phyloP scores from a whole-genome alignment of 1,140 invertebrate genomes.

The Nylanderia fulva region DNA sequence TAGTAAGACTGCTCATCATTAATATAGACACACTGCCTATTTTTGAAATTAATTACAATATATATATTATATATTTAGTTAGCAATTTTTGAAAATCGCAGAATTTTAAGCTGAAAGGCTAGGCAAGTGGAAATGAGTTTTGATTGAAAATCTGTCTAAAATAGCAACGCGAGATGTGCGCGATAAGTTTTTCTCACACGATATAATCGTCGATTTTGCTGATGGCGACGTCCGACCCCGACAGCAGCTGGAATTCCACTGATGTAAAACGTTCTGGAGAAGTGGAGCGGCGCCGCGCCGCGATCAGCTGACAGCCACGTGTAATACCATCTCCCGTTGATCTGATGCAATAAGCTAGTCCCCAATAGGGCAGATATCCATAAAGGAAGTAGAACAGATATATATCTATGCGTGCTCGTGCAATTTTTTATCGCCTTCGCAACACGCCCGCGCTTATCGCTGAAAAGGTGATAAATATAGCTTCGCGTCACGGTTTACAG shows the following conservation, averaged over 20 bases:
- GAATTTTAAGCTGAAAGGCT: too few species aligned
- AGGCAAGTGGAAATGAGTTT: too few species aligned
- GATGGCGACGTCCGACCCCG: not conserved
- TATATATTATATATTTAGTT: too few species aligned
- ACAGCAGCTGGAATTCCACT: constrained; percentile 48
- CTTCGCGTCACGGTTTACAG: not conserved
- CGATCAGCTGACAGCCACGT: constrained; percentile 76
- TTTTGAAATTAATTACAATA: too few species aligned
- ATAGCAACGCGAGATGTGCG: not conserved
- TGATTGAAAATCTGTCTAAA: not conserved
- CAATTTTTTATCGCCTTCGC: not conserved
- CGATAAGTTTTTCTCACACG: not conserved
- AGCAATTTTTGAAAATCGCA: too few species aligned
- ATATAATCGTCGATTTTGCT: too few species aligned
- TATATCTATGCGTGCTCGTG: too few species aligned
- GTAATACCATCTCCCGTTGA: constrained; percentile 44
- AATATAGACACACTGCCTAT: too few species aligned
- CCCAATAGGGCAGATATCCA: not conserved
- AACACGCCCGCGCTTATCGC: not conserved
- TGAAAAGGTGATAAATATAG: too few species aligned
- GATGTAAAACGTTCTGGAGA: constrained; percentile 43
- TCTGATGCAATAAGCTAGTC: not conserved
- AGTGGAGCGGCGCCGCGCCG: constrained; percentile 60
- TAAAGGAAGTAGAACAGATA: not conserved
- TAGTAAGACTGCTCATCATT: too few species aligned